Conservation (phyloP, 2,113 vertebrate species). For the Dromaius novaehollandiae region DNA sequence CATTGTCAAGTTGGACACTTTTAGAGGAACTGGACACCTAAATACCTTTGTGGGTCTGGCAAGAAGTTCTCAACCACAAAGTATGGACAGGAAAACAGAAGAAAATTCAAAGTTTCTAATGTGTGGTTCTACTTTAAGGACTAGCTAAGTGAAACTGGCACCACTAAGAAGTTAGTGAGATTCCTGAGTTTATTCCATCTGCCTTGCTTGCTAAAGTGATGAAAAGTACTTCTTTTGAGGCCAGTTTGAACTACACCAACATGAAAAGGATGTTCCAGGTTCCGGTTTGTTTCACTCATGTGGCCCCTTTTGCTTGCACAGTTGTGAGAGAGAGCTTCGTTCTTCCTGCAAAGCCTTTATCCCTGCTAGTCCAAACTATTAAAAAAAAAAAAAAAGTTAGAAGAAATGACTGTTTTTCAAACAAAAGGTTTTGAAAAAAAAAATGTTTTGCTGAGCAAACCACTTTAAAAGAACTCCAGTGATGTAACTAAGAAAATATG, state of each 20-base stretch:
- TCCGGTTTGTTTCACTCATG: constrained; percentile 21
- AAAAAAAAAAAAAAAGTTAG: not conserved
- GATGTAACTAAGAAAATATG: constrained; percentile 31
- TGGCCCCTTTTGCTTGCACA: not conserved
- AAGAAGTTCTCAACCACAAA: constrained; percentile 30
- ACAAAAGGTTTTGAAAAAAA: not conserved
- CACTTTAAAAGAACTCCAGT: constrained; percentile 22
- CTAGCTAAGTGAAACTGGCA: constrained; percentile 50
- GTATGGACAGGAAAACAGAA: constrained; percentile 2
- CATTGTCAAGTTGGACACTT: not conserved
- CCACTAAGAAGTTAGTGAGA: not conserved
- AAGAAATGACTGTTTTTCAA: not conserved
- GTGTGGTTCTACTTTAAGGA: constrained; percentile 29
- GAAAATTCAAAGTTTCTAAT: constrained; percentile 29
- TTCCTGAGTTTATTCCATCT: constrained; percentile 33
- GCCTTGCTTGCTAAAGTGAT: constrained; percentile 17
- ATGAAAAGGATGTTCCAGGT: constrained; percentile 33
- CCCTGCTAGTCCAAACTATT: not conserved
- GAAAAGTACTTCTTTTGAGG: constrained; percentile 30
- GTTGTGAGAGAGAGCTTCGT: not conserved
- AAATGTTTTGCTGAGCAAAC: not conserved
- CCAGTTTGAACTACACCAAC: not conserved
- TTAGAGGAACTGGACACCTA: not conserved
- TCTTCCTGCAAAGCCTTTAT: constrained; percentile 5
- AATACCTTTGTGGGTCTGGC: constrained; percentile 57